Evolutionary conservation across 2,113 vertebrate species (phyloP).

Genomic region (Arothron firmamentum): DNA sequence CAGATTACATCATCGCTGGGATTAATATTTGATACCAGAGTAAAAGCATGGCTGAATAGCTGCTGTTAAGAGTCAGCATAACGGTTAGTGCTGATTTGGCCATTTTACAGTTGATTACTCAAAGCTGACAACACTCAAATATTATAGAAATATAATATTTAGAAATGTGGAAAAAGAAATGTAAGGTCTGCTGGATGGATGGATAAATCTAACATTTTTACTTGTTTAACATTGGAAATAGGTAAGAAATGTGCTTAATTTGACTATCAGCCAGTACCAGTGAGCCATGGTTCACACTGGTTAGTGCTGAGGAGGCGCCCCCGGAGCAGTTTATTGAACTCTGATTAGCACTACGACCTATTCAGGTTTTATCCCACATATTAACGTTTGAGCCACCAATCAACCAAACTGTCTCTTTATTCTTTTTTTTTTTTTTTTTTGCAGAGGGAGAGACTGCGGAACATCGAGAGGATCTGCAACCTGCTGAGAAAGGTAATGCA

Average conservation of each 20-base stretch:
- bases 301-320: too few species aligned
- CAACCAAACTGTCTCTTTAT: neutral
- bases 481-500: conserved; percentile 89
- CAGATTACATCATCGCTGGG: conserved; percentile 10
- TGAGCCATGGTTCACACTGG: too few species aligned
- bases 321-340: neutral
- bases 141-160: neutral
- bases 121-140: conserved; percentile 7
- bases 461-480: conserved; percentile 97
- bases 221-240: too few species aligned
- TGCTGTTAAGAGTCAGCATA: conserved; percentile 42
- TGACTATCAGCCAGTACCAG: too few species aligned
- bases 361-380: neutral
- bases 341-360: neutral
- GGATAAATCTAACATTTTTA: too few species aligned
- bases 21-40: conserved; percentile 60
- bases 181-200: too few species aligned
- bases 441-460: conserved; percentile 91
- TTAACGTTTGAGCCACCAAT: neutral
- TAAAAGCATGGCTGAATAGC: conserved; percentile 51
- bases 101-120: conserved; percentile 33
- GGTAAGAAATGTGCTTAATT: too few species aligned
- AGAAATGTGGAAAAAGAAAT: neutral
- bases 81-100: conserved; percentile 45
- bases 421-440: conserved; percentile 38